Conservation (phyloP, 2,113 vertebrate species). For the Trogon melanurus region DNA sequence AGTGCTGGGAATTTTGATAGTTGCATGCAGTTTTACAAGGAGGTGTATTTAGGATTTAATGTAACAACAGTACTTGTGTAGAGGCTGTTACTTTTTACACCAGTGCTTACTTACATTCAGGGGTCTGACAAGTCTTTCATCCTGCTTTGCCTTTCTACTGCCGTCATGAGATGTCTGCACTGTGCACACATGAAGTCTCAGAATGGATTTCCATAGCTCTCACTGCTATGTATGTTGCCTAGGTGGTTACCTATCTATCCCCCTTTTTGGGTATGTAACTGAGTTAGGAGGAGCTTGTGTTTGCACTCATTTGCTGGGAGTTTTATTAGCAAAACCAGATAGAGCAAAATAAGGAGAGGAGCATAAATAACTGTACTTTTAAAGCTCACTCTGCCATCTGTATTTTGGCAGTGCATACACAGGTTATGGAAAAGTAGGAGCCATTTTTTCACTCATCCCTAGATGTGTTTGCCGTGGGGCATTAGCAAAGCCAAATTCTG, state of each 20-base stretch:
- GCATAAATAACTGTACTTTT: not conserved
- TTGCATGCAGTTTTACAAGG: not conserved
- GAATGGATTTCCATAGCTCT: not conserved
- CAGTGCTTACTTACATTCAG: not conserved
- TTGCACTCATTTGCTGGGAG: not conserved
- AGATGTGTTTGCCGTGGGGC: not conserved
- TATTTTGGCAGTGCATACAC: not conserved
- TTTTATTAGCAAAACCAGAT: not conserved
- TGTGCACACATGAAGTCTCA: rapidly evolving
- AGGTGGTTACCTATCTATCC: not conserved
- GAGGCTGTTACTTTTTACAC: not conserved
- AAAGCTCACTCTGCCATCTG: not conserved
- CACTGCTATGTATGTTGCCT: not conserved
- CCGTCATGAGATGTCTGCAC: not conserved
- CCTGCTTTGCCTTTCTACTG: not conserved
- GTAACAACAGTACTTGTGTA: not conserved
- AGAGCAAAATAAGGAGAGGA: not conserved
- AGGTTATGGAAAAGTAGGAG: not conserved
- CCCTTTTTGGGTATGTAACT: not conserved
- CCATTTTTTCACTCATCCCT: not conserved
- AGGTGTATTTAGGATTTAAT: not conserved
- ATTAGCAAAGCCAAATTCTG: not conserved
- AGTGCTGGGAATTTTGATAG: not conserved
- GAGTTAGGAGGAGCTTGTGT: not conserved
- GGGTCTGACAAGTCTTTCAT: not conserved